phyloP scores from a whole-genome alignment of 2,113 vertebrate species.

The Connochaetes taurinus region DNA sequence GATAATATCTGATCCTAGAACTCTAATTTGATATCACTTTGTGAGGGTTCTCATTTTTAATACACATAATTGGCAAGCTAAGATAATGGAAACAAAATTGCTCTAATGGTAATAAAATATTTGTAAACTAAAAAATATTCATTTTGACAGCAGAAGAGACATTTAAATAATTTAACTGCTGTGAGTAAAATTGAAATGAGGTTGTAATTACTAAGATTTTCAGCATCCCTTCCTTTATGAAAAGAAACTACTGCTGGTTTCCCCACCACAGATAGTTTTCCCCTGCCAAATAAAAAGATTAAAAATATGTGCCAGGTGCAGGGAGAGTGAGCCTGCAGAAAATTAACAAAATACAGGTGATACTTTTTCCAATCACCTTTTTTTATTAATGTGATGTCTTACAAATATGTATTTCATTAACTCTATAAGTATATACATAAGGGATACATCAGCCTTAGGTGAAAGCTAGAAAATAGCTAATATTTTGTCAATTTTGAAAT shows the following conservation, averaged over 20 bases:
- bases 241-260: slow-evolving; percentile 67
- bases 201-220: slow-evolving; percentile 79
- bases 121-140: slow-evolving; percentile 78
- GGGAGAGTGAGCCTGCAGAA: slow-evolving; percentile 69
- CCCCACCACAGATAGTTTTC: slow-evolving; percentile 54
- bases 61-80: slow-evolving; percentile 66
- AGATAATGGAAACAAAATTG: slow-evolving; percentile 76
- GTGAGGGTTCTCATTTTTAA: slow-evolving; percentile 75
- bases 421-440: not conserved
- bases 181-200: slow-evolving; percentile 77
- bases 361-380: slow-evolving; percentile 59
- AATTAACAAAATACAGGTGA: slow-evolving; percentile 69
- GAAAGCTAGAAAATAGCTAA: slow-evolving; percentile 49
- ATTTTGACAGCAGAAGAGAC: slow-evolving; percentile 74
- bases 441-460: slow-evolving; percentile 37
- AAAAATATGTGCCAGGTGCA: slow-evolving; percentile 70
- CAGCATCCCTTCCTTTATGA: slow-evolving; percentile 68
- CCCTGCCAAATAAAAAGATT: slow-evolving; percentile 70
- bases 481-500: slow-evolving; percentile 48
- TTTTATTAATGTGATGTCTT: slow-evolving; percentile 68
- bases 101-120: slow-evolving; percentile 77
- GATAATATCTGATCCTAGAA: slow-evolving; percentile 53
- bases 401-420: slow-evolving; percentile 73
- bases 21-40: slow-evolving; percentile 65
- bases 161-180: slow-evolving; percentile 79